These are phyloP conservation scores for Megaceryle torquata DNA, from an alignment of 2,113 vertebrate genomes.

Conservation along the genomic window DNA sequence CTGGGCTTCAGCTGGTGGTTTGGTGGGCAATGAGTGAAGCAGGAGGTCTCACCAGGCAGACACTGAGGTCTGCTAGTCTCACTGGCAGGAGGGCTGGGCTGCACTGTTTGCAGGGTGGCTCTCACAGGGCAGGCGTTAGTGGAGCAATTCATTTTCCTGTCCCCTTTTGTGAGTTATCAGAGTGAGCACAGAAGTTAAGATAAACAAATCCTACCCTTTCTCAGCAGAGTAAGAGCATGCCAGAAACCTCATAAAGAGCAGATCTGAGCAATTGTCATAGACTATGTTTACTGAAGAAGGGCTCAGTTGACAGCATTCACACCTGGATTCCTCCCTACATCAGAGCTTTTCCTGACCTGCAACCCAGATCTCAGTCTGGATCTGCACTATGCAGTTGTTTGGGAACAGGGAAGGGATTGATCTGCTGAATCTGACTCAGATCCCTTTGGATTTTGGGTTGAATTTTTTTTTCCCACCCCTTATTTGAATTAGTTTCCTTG, in stretches of 20 bases:
- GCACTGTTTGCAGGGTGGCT: background rate
- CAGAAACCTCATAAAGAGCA: background rate
- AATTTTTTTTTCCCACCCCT: background rate
- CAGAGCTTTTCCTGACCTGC: background rate
- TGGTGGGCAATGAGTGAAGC: background rate
- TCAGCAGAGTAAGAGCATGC: background rate
- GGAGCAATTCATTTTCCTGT: background rate
- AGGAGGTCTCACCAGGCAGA: background rate
- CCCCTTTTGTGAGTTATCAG: background rate
- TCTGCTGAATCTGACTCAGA: background rate
- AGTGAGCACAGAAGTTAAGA: background rate
- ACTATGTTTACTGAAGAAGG: background rate
- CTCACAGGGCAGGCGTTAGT: background rate
- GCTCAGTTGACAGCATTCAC: background rate
- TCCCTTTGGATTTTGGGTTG: background rate
- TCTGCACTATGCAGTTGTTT: background rate
- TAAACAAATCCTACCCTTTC: background rate
- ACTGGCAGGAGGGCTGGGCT: background rate
- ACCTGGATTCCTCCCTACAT: background rate
- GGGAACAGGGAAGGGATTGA: background rate
- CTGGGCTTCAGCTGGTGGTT: background rate
- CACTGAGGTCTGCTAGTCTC: background rate
- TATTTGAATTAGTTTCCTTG: background rate
- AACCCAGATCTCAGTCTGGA: background rate
- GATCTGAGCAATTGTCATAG: background rate